Percentiles rank a stretch among this genome's conserved stretches.
Evolutionary conservation across 1,140 invertebrate species (phyloP).

Genomic region (Probaryconus sp.): DNA sequence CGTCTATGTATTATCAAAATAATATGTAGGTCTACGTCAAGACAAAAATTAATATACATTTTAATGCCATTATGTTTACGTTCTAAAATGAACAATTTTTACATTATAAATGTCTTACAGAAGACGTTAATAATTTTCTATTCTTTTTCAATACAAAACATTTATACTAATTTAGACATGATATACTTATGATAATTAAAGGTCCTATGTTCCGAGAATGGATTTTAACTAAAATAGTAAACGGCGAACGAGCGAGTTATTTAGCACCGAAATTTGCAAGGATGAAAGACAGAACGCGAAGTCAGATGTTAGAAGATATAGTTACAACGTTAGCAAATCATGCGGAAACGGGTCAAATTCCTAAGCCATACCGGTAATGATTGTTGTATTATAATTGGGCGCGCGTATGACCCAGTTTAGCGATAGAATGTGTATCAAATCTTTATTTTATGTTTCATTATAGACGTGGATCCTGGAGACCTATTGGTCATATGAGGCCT

Average conservation of each 20-base stretch:
- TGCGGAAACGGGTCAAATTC: conserved; percentile 96
- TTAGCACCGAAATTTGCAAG: conserved; percentile 97
- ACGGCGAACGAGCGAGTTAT: conserved; percentile 97
- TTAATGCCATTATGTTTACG: no score
- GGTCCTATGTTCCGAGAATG: conserved; percentile 90
- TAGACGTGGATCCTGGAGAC: conserved; percentile 92
- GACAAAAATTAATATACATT: no score
- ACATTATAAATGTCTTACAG: no score
- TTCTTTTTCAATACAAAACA: not conserved
- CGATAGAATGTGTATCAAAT: conserved; percentile 1
- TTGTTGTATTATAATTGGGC: not conserved
- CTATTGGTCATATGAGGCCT: conserved; percentile 95
- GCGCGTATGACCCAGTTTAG: not conserved
- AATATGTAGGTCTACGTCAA: no score
- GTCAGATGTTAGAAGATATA: conserved; percentile 96
- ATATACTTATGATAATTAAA: conserved; percentile 35
- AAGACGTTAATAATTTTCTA: no score
- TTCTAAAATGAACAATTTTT: no score
- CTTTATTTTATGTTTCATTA: conserved; percentile 22
- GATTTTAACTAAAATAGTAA: conserved; percentile 97
- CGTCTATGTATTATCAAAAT: not conserved
- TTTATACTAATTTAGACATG: not conserved
- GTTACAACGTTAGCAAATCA: conserved; percentile 96
- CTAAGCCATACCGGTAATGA: conserved; percentile 92
- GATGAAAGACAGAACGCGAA: conserved; percentile 94